Base-by-base conservation (phyloP, 2,888 invertebrate species). In the Lithophane socia region DNA sequence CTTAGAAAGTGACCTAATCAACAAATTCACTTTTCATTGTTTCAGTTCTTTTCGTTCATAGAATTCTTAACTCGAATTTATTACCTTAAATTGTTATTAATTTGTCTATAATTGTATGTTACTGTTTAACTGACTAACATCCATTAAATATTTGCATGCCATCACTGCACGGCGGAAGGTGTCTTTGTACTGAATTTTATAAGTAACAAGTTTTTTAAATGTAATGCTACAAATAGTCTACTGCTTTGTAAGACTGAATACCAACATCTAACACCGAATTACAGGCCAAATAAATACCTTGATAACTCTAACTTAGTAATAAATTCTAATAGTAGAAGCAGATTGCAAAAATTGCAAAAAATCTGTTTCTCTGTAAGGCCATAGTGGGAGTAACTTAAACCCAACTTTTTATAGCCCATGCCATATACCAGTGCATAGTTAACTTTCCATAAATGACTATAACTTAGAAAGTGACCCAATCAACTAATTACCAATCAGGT, bases 391-490 rank as follows among this genome's bases (percentile, higher is more conserved):
- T 61, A 16, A 67, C 10, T 52, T 47, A 21, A 60, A 69, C 8
- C 42, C 61, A 16, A 65, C 24, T 78, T 73, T 60, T 66, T 78
- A 72, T 13, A 77, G 18, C 47, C 29, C 61, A 77, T 44, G 60
- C 77, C 71, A 56, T 42, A 71, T 24, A 60, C n/a, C 13, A 3
- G 73, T 37, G 13, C 12, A 18, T 64, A 69, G 74, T 79, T 86
- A 86, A 82, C 81, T 87, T 92, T 90, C 93, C 91, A 88, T 90
- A 91, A 89, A 89, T 79, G 91, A 70, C 81, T 74, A 86, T 87
- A 85, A 82, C 88, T 90, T 93, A 91, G 93, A 93, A 93, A 93
- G 92, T 90, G 66, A 79, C 21, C 60, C 65, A 77, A 80, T 86
- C 72, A 65, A 71, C 73, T 75, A 75, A 77, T 87, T 82, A 76